Conservation (phyloP, 2,797 vertebrate species). For the Amblyopsis hoosieri region DNA sequence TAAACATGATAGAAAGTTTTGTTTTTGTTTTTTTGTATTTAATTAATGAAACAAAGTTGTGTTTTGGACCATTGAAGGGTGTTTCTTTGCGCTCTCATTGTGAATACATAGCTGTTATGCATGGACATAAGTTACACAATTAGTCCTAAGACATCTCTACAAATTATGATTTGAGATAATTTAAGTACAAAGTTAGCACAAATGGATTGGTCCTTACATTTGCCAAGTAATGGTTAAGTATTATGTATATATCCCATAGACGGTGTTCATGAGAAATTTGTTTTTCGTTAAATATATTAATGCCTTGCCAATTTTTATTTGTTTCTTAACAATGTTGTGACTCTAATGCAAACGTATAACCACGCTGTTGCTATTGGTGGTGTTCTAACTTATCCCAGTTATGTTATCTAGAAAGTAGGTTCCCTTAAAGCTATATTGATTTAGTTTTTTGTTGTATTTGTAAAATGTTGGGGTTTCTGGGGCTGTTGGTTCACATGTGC, state of each 20-base stretch:
- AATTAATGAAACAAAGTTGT: conserved; percentile 1
- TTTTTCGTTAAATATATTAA: conserved; percentile 3
- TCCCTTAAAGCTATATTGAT: conserved; percentile 8
- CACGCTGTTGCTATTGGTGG: conserved; percentile 16
- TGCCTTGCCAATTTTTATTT: conserved; percentile 3
- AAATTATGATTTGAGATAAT: neutral
- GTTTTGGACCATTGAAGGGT: conserved; percentile 22
- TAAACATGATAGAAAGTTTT: neutral
- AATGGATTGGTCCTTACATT: conserved; percentile 1
- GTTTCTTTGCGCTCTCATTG: conserved; percentile 25
- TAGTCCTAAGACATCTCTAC: neutral
- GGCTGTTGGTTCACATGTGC: neutral
- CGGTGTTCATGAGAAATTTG: conserved; percentile 9
- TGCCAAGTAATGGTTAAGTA: conserved; percentile 3
- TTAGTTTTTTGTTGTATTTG: conserved; percentile 19
- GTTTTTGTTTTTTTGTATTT: neutral
- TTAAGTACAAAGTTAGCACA: neutral
- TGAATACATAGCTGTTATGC: conserved; percentile 22
- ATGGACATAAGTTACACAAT: conserved; percentile 19
- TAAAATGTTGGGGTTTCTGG: conserved; percentile 13
- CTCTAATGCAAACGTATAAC: conserved; percentile 30
- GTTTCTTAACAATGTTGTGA: conserved; percentile 18
- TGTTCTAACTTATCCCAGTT: conserved; percentile 8
- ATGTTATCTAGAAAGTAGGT: conserved; percentile 16
- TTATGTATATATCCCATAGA: neutral